phyloP scores from a whole-genome alignment of 2,888 invertebrate species.

The Ochropacha duplaris region DNA sequence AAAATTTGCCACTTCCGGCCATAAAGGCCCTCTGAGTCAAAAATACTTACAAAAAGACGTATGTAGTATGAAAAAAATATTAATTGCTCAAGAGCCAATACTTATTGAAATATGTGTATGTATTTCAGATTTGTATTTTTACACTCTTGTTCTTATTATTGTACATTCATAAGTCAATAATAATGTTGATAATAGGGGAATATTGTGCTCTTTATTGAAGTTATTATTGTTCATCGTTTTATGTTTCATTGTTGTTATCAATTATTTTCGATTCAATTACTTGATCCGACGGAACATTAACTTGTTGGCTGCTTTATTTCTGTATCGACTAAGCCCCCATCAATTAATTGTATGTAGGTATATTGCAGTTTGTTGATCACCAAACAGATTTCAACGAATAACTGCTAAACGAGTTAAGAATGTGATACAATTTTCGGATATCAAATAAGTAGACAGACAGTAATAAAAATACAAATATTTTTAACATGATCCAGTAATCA shows the following conservation, averaged over 20 bases:
- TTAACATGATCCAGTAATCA: slow-evolving; percentile 47
- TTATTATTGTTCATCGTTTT: not conserved
- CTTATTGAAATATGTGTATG: not conserved
- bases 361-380: too few species aligned
- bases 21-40: not conserved
- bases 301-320: not conserved
- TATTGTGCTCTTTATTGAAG: slow-evolving; percentile 24
- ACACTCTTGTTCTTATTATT: too few species aligned
- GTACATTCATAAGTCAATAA: slow-evolving; percentile 14
- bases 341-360: not conserved
- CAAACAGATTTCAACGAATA: too few species aligned
- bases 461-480: slow-evolving; percentile 24
- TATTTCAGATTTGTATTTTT: not conserved
- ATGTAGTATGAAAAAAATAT: not conserved
- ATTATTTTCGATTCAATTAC: not conserved
- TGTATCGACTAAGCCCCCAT: not conserved
- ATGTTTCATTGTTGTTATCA: slow-evolving; percentile 6
- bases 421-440: not conserved
- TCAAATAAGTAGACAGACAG: not conserved
- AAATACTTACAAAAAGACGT: not conserved
- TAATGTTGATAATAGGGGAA: slow-evolving; percentile 24
- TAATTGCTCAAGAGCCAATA: not conserved
- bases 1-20: too few species aligned
- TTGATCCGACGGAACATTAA: not conserved
- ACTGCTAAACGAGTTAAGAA: not conserved